These are phyloP conservation scores for Holothuria scabra DNA, from an alignment of 53 echinoderm and acorn worm genomes.

Conservation along the genomic window DNA sequence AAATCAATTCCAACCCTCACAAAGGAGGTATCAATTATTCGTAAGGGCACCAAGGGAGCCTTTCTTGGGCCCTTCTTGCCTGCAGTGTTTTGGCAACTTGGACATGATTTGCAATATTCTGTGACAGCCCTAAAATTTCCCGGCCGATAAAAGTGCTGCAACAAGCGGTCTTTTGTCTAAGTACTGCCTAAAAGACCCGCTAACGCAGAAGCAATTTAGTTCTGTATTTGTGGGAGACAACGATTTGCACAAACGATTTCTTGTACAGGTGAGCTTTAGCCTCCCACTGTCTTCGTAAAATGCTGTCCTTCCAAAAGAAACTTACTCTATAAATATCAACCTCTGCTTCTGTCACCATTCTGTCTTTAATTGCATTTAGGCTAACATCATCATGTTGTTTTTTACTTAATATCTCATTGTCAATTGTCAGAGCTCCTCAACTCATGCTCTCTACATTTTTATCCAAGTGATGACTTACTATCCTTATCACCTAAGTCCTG, in stretches of 20 bases:
- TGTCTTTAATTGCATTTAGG: not conserved
- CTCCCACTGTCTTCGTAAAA: not conserved
- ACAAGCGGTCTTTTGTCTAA: slow-evolving; percentile 11
- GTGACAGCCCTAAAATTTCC: not conserved
- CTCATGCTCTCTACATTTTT: not conserved
- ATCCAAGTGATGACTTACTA: not conserved
- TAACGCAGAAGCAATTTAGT: no score
- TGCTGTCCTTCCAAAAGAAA: not conserved
- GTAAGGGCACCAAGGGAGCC: slow-evolving; percentile 2
- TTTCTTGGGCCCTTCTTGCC: not conserved
- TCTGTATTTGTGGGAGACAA: no score
- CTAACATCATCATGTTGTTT: not conserved
- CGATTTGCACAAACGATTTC: no score
- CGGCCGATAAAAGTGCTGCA: slow-evolving; percentile 37
- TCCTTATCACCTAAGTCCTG: not conserved
- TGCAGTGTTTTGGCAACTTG: slow-evolving; percentile 10
- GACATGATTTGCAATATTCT: slow-evolving; percentile 30
- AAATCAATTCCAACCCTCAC: slow-evolving; percentile 30
- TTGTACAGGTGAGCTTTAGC: no score
- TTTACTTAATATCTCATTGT: not conserved
- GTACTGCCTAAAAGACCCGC: not conserved
- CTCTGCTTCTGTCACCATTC: not conserved
- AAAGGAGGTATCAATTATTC: slow-evolving; percentile 16
- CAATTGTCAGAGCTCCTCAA: not conserved
- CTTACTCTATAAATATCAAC: not conserved